These are phyloP conservation scores for Tenthredo mesomela DNA, from an alignment of 2,888 invertebrate genomes.

Conservation along the genomic window DNA sequence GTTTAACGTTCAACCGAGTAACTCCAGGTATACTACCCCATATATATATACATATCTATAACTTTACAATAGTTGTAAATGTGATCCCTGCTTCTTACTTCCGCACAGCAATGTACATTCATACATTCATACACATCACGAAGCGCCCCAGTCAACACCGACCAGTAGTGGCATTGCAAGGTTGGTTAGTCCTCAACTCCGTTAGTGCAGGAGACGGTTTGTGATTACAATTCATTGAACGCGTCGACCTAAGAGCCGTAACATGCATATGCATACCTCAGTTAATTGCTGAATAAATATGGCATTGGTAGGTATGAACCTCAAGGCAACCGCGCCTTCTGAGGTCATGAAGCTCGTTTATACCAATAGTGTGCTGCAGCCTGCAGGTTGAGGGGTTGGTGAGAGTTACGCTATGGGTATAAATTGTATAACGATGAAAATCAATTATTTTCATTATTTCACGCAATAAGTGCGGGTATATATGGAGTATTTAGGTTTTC, in stretches of 20 bases:
- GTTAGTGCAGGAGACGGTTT: constrained; percentile 21
- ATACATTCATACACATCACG: neutral
- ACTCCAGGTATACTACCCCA: neutral
- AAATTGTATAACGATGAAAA: too few relatives aligned
- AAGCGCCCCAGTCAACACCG: constrained; percentile 6
- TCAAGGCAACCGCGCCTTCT: neutral
- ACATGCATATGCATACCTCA: constrained; percentile 62
- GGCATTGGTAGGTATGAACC: constrained; percentile 52
- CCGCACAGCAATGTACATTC: neutral
- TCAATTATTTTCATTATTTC: neutral
- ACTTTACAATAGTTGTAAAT: constrained; percentile 13
- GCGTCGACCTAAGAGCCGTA: constrained; percentile 21
- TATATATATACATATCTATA: neutral
- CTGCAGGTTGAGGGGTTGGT: neutral
- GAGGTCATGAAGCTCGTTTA: neutral
- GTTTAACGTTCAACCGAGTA: constrained; percentile 26
- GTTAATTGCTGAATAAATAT: constrained; percentile 67
- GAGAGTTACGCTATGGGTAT: neutral
- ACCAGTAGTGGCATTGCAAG: constrained; percentile 44
- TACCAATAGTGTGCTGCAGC: neutral
- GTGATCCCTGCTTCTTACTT: neutral
- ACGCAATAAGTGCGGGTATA: neutral
- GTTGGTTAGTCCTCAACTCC: constrained; percentile 32
- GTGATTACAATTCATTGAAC: constrained; percentile 51
- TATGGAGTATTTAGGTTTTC: neutral